A percentile compares a stretch with the other conserved stretches of the same genome.
These are phyloP conservation scores for Bothrops alternatus DNA, from an alignment of 2,797 vertebrate genomes.

Conservation along the genomic window DNA sequence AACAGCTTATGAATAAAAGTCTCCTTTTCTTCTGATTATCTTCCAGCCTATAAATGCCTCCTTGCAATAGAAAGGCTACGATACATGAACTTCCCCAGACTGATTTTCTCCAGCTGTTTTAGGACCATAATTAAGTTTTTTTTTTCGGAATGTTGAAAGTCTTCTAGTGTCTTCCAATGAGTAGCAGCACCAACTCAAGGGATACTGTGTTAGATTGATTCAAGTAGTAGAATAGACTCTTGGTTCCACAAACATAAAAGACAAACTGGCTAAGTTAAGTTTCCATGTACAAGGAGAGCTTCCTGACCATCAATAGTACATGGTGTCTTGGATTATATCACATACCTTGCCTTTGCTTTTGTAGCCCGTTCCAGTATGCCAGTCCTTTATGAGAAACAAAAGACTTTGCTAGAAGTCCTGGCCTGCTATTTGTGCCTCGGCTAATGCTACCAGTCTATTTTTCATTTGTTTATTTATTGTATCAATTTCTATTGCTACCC, in stretches of 20 bases:
- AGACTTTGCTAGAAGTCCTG: neutral
- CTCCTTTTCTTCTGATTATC: neutral
- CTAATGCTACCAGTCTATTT: neutral
- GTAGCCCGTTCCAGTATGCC: neutral
- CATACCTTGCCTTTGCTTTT: neutral
- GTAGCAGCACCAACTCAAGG: neutral
- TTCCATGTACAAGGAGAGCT: neutral
- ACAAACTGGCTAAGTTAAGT: neutral
- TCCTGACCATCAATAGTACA: neutral
- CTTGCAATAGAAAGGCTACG: too few relatives aligned
- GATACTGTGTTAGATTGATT: neutral
- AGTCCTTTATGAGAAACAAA: neutral
- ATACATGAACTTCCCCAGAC: neutral
- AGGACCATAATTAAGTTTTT: neutral
- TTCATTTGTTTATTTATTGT: neutral
- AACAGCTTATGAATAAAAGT: neutral
- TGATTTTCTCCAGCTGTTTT: neutral
- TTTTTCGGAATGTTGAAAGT: neutral
- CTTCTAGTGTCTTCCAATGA: neutral
- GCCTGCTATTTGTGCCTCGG: neutral
- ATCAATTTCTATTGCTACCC: neutral
- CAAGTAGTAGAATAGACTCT: neutral
- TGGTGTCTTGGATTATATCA: neutral
- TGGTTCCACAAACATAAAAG: neutral
- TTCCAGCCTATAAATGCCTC: neutral